Base-by-base conservation (phyloP, 2,797 vertebrate genomes). In the Huso huso region DNA sequence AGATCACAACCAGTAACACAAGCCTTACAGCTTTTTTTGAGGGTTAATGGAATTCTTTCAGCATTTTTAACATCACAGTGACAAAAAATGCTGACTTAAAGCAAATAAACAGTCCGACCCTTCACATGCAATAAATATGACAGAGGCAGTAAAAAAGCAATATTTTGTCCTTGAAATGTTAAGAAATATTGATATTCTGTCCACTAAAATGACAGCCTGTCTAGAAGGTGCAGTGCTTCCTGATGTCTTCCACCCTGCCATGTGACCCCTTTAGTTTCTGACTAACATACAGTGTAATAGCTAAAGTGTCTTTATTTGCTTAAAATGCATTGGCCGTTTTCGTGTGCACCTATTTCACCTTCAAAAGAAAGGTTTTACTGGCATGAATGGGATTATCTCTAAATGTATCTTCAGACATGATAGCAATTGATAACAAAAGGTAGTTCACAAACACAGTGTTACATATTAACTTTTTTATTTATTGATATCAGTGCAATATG, bases 141-240 rank as follows among this genome's bases (percentile, higher is more conserved):
- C 91, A 93, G 63, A 82, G 85, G 89, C 83, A 82, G 81, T 90
- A 94, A 90, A 89, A 93, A 92, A 88, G 89, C 89, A 90, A 91
- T 92, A 92, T 94, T 94, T 94, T 92, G 89, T 86, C 92, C 89
- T 89, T 89, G 84, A 93, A 37, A 90, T 91, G 89, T 89, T 91
- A 91, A 86, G 89, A 89, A 91, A 84, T 92, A 92, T 82, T 80
- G 89, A 90, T 86, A 37, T 37, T 37, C 37, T 37, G 37, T 37
- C 84, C 37, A 37, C 37, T 37, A 37, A 37, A 37, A 4, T 37
- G 37, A 37, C 37, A 37, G 37, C 37, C 37, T 37, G 37, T 37
- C 5, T 5, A 5, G 37, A 37, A 37, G 5, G 37, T 37, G 37
- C 37, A 37, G 3, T 37, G 37, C 37, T 4, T 37, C 37, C 37